Conservation (phyloP, 2,888 invertebrate species). For the Hedychridium roseum region DNA sequence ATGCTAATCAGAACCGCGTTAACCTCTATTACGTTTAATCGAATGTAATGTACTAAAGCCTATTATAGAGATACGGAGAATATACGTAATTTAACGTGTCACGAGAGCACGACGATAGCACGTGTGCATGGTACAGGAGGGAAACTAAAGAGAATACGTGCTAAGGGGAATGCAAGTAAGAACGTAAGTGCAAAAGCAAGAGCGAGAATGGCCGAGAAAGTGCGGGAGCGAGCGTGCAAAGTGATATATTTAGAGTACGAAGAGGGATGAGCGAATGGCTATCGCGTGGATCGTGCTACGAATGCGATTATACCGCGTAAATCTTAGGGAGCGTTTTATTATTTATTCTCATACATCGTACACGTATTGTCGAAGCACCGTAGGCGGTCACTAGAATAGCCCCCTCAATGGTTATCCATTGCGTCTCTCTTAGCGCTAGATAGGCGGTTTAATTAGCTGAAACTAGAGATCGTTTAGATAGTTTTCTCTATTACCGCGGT, state of each 20-base stretch:
- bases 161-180: constrained; percentile 6
- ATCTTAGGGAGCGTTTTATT: constrained; percentile 55
- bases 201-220: constrained; percentile 15
- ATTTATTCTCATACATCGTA: constrained; percentile 62
- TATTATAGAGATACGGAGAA: constrained; percentile 32
- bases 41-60: constrained; percentile 60
- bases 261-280: constrained; percentile 20
- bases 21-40: constrained; percentile 63
- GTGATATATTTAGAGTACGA: constrained; percentile 15
- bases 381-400: constrained; percentile 53
- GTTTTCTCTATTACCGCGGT: constrained; percentile 55
- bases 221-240: constrained; percentile 10
- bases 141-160: constrained; percentile 17
- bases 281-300: constrained; percentile 25
- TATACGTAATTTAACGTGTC: constrained; percentile 33
- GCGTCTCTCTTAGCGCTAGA: constrained; percentile 54
- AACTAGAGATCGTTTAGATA: constrained; percentile 58
- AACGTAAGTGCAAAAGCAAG: neutral
- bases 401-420: constrained; percentile 38
- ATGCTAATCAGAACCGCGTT: constrained; percentile 64
- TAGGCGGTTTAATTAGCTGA: constrained; percentile 55
- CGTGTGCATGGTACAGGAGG: constrained; percentile 9
- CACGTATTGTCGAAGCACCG: constrained; percentile 42
- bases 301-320: constrained; percentile 35
- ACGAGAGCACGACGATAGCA: constrained; percentile 15